Percentiles rank a stretch among this genome's conserved stretches.
Conservation (phyloP, 53 echinoderm and acorn worm genomes). For the Echinometra lucunter region DNA sequence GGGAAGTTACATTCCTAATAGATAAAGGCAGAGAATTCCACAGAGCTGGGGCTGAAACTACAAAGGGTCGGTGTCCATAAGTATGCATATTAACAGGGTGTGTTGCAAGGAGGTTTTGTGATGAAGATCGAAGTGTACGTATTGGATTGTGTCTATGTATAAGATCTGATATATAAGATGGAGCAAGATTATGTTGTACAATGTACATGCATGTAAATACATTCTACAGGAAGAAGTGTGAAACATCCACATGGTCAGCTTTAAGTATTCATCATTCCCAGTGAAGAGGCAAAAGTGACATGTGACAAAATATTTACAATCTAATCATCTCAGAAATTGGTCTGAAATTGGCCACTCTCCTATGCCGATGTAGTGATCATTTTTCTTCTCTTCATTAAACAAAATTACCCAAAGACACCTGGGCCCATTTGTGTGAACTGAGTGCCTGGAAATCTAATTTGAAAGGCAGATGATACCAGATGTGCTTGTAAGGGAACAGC, state of each 20-base stretch:
- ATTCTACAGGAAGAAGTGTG: neutral
- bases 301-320: constrained; percentile 44
- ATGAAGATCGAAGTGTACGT: too few relatives aligned
- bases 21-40: too few relatives aligned
- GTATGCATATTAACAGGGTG: too few relatives aligned
- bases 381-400: constrained; percentile 44
- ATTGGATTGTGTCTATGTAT: too few relatives aligned
- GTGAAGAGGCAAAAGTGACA: neutral
- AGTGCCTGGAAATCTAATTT: neutral
- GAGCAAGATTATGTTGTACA: too few relatives aligned
- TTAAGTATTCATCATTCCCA: neutral
- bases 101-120: too few relatives aligned
- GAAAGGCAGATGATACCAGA: neutral
- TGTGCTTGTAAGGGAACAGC: too few relatives aligned
- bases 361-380: neutral
- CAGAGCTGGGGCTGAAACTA: too few relatives aligned
- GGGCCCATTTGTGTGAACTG: neutral
- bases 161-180: too few relatives aligned
- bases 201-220: too few relatives aligned
- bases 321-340: constrained; percentile 34
- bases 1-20: too few relatives aligned
- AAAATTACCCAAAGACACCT: constrained; percentile 46
- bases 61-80: too few relatives aligned
- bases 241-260: neutral
- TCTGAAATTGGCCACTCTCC: constrained; percentile 4